Conservation (phyloP, 1,140 invertebrate species). For the Solen grandis region DNA sequence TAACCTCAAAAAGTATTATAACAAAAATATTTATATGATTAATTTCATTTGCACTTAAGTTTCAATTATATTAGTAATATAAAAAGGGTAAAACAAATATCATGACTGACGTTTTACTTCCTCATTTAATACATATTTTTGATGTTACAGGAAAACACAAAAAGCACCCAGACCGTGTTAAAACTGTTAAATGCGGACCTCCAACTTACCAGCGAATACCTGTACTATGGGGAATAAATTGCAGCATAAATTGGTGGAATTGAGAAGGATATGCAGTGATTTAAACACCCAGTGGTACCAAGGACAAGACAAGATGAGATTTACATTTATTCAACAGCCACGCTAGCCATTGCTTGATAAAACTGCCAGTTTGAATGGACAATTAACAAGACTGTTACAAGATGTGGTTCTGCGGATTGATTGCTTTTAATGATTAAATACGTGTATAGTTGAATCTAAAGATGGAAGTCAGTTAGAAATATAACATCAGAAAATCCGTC, state of each 20-base stretch:
- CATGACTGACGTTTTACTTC: no score
- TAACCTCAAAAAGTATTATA: no score
- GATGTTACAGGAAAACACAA: conserved; percentile 49
- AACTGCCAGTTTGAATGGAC: not conserved
- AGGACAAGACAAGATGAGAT: not conserved
- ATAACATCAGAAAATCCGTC: no score
- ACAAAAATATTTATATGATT: no score
- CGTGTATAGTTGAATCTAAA: no score
- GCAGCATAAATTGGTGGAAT: not conserved
- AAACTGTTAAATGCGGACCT: conserved; percentile 43
- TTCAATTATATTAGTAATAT: no score
- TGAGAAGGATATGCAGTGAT: not conserved
- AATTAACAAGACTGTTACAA: not conserved
- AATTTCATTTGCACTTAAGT: no score
- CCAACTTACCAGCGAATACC: conserved; percentile 45
- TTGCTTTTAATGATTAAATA: no score
- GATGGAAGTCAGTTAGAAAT: no score
- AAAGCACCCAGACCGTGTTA: conserved; percentile 45
- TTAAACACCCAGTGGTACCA: not conserved
- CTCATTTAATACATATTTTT: no score
- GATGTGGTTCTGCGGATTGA: not conserved
- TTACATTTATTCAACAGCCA: not conserved
- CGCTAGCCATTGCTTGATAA: not conserved
- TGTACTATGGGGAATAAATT: conserved; percentile 49
- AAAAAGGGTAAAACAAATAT: no score